phyloP scores from a whole-genome alignment of 1,140 invertebrate genomes.

The Microplitis mediator region DNA sequence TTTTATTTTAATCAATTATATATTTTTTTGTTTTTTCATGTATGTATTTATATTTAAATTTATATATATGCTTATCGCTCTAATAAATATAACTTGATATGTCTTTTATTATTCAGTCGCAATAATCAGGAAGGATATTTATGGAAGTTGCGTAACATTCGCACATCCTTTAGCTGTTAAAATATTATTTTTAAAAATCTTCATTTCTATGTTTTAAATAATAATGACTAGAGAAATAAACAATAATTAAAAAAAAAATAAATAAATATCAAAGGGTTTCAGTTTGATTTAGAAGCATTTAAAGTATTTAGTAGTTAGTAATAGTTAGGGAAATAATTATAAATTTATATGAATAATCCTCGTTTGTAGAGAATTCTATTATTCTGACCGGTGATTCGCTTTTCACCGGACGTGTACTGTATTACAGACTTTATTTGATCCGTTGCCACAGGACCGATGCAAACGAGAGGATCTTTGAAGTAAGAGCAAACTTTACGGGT shows the following conservation, averaged over 20 bases:
- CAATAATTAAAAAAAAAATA: too few species aligned
- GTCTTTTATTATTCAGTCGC: conserved; percentile 58
- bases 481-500: conserved; percentile 86
- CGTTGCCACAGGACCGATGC: conserved; percentile 82
- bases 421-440: conserved; percentile 75
- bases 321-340: background rate
- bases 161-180: conserved; percentile 23
- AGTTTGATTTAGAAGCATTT: background rate
- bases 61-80: background rate
- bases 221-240: background rate
- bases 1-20: too few species aligned
- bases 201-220: conserved; percentile 17
- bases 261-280: too few species aligned
- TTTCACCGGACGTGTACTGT: conserved; percentile 80
- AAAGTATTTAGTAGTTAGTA: conserved; percentile 20
- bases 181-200: conserved; percentile 22
- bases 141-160: conserved; percentile 35
- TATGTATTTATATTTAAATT: too few species aligned
- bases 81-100: conserved; percentile 52
- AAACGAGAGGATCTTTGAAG: conserved; percentile 87
- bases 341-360: conserved; percentile 49
- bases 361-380: conserved; percentile 55
- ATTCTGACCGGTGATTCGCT: conserved; percentile 71
- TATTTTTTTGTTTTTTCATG: too few species aligned
- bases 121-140: conserved; percentile 41